A percentile compares a stretch with the other conserved stretches of the same genome.
Conservation (phyloP, 2,797 vertebrate species). For the Pseudochirops cupreus region DNA sequence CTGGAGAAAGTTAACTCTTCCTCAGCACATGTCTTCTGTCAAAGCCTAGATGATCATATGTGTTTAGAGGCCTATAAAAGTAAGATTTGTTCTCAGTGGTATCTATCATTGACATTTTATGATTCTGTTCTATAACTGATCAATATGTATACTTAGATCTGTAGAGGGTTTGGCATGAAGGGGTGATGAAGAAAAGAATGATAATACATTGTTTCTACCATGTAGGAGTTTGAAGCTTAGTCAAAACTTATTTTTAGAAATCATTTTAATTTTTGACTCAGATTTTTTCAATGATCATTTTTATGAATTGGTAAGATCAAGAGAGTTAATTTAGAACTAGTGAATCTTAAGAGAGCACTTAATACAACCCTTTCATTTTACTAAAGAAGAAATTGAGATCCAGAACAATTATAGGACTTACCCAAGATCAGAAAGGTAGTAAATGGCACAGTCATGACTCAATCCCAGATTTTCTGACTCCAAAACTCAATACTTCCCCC, state of each 20-base stretch:
- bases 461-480: constrained; percentile 7
- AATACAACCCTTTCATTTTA: no score
- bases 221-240: background rate
- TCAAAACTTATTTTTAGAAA: background rate
- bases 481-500: background rate
- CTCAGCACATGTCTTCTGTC: background rate
- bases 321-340: background rate
- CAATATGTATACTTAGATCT: background rate
- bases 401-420: background rate
- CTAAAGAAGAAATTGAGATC: background rate
- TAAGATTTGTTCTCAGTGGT: background rate
- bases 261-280: background rate
- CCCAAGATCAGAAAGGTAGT: background rate
- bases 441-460: background rate
- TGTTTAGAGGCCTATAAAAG: background rate
- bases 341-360: no score
- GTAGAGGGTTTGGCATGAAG: background rate
- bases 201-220: background rate
- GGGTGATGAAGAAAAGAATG: background rate
- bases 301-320: background rate
- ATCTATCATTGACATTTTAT: background rate
- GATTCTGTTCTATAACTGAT: background rate
- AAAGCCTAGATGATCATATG: background rate
- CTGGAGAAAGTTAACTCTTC: background rate
- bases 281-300: background rate